phyloP scores from a whole-genome alignment of 2,797 vertebrate genomes.

The Enteromius fasciolatus region DNA sequence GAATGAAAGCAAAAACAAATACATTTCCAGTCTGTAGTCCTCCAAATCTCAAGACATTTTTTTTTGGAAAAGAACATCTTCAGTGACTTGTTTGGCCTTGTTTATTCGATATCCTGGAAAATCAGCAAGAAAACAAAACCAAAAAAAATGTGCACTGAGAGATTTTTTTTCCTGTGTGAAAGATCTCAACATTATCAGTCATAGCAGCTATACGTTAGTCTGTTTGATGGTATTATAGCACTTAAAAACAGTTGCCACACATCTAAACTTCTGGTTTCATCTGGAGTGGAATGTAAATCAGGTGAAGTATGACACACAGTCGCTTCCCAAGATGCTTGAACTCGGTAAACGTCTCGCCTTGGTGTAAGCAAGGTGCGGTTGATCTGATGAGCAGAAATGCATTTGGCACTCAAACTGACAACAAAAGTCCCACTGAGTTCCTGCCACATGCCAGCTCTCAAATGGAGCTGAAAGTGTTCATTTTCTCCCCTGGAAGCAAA shows the following conservation, averaged over 20 bases:
- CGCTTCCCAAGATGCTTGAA: neutral
- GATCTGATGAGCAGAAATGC: constrained; percentile 45
- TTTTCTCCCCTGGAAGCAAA: constrained; percentile 52
- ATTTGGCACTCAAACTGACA: constrained; percentile 49
- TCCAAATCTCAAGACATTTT: neutral
- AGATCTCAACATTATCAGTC: neutral
- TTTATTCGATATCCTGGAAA: neutral
- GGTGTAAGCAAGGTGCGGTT: neutral
- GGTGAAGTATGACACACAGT: neutral
- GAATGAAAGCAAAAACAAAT: neutral
- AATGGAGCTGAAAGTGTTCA: constrained; percentile 43
- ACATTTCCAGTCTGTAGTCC: too few species aligned
- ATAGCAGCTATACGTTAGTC: neutral
- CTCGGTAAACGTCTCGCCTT: neutral
- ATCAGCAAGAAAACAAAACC: neutral
- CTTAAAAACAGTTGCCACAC: neutral
- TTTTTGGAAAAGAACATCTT: neutral
- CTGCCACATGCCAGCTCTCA: constrained; percentile 43
- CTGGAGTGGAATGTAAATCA: constrained; percentile 1
- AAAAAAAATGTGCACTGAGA: neutral
- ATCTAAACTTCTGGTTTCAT: constrained; percentile 8
- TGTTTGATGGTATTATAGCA: neutral
- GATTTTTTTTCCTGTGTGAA: neutral
- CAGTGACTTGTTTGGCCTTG: neutral
- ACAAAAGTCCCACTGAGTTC: constrained; percentile 45